Base-by-base conservation (phyloP, 2,797 vertebrate genomes). In the Eleutherodactylus coqui region DNA sequence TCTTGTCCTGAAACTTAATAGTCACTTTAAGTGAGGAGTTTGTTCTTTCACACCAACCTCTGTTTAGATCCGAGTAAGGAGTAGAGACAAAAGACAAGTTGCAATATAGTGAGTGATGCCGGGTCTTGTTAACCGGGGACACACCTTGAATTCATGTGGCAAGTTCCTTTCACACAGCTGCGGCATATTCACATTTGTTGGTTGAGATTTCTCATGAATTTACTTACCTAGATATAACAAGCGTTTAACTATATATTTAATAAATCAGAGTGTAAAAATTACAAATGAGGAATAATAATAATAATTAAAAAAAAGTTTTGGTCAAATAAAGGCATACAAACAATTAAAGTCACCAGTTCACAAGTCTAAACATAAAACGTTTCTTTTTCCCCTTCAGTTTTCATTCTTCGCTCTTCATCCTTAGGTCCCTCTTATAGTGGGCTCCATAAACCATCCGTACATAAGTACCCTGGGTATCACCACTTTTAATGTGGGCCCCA, bases 311-410 rank as follows among this genome's bases (percentile, higher is more conserved):
- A 38, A 24, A 27, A n/a, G 27, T 53, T 78, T 78, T 78, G 76
- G 76, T 78, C 76, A 78, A 55, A 17, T 24, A 70, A 82, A 69
- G 32, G 29, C 27, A 34, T 27, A 62, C 5, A 29, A 69, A 36
- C 2, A 49, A 53, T 2, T n/a, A 43, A 41, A 0, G 16, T 11
- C 51, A 41, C 36, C 21, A 70, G 32, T 29, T 32, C 45, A 81
- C 62, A 58, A 7, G 49, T 53, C 24, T 41, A 19, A 58, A 53
- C 16, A 73, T n/a, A 82, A 58, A 47, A 24, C 19, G 36, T 5
- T 32, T 27, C 13, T 72, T 53, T 24, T n/a, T n/a, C n/a, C n/a
- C 8, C 79, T 82, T 69, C 45, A 29, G 13, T 82, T 53, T 36
- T 82, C 24, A 14, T 38, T 19, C 62, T 36, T 69, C 27, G 14